These are phyloP conservation scores for rat (Rattus norvegicus) DNA, from an alignment of 2,113 vertebrate species.

Conservation along the genomic window DNA sequence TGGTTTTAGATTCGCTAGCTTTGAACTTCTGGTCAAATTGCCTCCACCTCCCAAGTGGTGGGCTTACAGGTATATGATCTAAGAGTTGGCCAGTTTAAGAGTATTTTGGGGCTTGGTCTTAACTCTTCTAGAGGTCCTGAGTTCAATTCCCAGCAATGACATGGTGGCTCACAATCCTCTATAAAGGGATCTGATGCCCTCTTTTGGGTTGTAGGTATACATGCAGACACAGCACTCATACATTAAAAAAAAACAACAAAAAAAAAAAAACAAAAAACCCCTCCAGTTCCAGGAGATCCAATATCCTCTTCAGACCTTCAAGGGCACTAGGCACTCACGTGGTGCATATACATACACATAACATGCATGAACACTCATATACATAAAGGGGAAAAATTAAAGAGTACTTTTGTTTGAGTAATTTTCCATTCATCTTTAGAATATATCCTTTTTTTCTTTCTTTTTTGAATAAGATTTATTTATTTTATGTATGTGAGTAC, in stretches of 20 bases:
- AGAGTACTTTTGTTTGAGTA: conserved; percentile 17
- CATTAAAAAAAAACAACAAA: background rate
- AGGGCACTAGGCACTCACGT: background rate
- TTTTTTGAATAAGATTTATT: too few relatives aligned
- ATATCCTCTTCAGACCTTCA: background rate
- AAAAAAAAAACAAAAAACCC: background rate
- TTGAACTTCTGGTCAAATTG: background rate
- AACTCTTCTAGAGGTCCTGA: background rate
- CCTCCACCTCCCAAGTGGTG: background rate
- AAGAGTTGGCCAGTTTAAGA: background rate
- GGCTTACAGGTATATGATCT: too few relatives aligned
- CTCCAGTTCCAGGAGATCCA: background rate
- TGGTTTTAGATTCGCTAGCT: background rate
- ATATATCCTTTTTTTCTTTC: background rate
- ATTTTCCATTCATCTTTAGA: conserved; percentile 36
- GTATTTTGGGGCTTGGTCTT: background rate
- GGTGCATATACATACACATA: background rate
- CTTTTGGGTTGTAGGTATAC: background rate
- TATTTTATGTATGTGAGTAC: too few relatives aligned
- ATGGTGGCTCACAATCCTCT: background rate
- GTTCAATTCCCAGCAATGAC: background rate
- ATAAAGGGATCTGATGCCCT: background rate
- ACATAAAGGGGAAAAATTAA: background rate
- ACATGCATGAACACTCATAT: background rate
- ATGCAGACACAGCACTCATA: background rate